Conservation (phyloP, 2,113 vertebrate genomes). For the Nyctereutes procyonoides region DNA sequence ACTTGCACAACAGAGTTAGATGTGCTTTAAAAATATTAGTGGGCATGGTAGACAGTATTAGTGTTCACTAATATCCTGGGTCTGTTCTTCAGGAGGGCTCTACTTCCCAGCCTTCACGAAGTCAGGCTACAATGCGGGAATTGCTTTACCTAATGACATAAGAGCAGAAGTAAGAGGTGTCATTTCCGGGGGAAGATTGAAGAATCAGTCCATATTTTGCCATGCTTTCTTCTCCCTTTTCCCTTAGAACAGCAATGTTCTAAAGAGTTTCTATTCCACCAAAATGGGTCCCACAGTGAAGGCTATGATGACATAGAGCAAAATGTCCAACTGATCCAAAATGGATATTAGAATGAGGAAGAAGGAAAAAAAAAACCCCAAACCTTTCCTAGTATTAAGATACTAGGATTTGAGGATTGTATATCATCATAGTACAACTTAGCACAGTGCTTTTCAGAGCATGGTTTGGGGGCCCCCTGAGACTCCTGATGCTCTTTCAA, state of each 20-base stretch:
- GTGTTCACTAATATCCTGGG: neutral
- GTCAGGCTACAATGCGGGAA: neutral
- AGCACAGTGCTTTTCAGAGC: neutral
- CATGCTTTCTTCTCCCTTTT: neutral
- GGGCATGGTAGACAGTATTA: neutral
- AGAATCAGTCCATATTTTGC: neutral
- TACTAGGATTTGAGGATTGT: neutral
- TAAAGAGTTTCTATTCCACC: neutral
- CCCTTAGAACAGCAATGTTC: neutral
- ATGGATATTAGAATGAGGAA: neutral
- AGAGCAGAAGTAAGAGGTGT: neutral
- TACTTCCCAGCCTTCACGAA: neutral
- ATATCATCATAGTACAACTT: neutral
- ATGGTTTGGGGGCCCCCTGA: neutral
- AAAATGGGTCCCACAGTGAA: neutral
- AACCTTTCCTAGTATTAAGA: neutral
- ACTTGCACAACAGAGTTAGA: constrained; percentile 1
- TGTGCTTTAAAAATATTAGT: neutral
- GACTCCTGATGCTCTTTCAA: neutral
- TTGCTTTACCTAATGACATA: neutral
- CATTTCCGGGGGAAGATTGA: neutral
- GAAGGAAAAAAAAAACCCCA: neutral
- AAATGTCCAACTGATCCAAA: neutral
- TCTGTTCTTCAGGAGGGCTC: neutral
- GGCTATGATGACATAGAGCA: neutral